Evolutionary conservation across 2,888 invertebrate species (phyloP).

Genomic region (Actias luna): DNA sequence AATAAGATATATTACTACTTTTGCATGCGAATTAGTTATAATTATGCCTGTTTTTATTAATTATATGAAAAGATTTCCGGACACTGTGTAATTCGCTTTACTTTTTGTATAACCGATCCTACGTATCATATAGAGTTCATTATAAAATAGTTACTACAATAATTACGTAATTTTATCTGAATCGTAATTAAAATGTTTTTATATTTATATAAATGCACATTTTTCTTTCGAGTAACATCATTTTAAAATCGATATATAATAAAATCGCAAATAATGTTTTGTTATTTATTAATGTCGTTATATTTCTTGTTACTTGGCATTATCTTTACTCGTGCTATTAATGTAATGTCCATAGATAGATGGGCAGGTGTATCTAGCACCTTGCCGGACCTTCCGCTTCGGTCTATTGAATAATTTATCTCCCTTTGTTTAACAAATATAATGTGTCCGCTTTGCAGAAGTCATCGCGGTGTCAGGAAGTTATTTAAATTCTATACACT

Average conservation of each 20-base stretch:
- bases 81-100: background rate
- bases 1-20: too few species aligned
- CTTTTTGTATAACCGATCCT: background rate
- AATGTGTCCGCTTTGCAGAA: constrained; percentile 11
- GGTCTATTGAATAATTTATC: constrained; percentile 62
- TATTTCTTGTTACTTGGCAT: constrained; percentile 15
- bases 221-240: background rate
- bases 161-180: background rate
- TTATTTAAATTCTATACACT: constrained; percentile 50
- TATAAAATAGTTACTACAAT: background rate
- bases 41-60: too few species aligned
- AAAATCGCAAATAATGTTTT: constrained; percentile 10
- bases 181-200: background rate
- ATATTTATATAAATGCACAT: too few species aligned
- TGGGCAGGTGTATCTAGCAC: constrained; percentile 66
- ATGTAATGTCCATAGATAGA: constrained; percentile 14
- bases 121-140: too few species aligned
- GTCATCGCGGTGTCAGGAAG: constrained; percentile 43
- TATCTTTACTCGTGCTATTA: constrained; percentile 8
- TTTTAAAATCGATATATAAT: background rate
- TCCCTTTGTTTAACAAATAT: constrained; percentile 44
- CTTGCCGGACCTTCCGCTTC: constrained; percentile 70
- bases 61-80: too few species aligned
- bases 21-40: too few species aligned
- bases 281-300: constrained; percentile 10